A percentile compares a stretch with the other conserved stretches of the same genome.
Evolutionary conservation across 2,797 vertebrate genomes (phyloP).

Genomic region (Phalanger gymnotis): DNA sequence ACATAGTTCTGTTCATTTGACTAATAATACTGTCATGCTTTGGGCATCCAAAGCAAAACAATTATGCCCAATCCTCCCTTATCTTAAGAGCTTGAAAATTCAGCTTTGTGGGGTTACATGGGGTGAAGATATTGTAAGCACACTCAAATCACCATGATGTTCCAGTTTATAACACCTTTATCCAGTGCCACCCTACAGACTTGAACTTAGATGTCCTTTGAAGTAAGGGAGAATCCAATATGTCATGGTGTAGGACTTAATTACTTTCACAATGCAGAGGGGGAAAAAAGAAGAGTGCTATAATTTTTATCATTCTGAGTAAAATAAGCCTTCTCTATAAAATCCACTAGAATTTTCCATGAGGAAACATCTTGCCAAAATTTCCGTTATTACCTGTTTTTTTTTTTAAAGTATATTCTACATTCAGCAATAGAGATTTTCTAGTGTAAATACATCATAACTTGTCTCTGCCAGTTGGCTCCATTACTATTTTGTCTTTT

Average conservation of each 20-base stretch:
- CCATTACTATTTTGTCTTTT: slow-evolving; percentile 65
- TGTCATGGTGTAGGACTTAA: neutral
- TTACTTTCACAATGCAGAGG: neutral
- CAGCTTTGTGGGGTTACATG: neutral
- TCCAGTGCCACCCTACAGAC: neutral
- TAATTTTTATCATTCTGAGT: neutral
- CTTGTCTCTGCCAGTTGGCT: slow-evolving; percentile 63
- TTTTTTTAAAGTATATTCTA: slow-evolving; percentile 12
- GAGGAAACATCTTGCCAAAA: slow-evolving; percentile 15
- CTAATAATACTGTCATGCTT: neutral
- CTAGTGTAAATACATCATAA: neutral
- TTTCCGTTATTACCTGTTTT: neutral
- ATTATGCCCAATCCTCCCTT: neutral
- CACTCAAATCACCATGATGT: neutral
- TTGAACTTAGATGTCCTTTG: neutral
- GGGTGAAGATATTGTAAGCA: neutral
- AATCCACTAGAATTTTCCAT: neutral
- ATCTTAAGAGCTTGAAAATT: neutral
- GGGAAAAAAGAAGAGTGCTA: neutral
- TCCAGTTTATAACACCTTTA: neutral
- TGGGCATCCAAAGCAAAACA: neutral
- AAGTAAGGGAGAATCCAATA: neutral
- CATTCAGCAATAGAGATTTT: slow-evolving; percentile 39
- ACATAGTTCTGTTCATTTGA: neutral
- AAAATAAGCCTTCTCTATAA: slow-evolving; percentile 5